Conservation (phyloP, 2,888 invertebrate genomes). For the Glaucopsyche alexis region DNA sequence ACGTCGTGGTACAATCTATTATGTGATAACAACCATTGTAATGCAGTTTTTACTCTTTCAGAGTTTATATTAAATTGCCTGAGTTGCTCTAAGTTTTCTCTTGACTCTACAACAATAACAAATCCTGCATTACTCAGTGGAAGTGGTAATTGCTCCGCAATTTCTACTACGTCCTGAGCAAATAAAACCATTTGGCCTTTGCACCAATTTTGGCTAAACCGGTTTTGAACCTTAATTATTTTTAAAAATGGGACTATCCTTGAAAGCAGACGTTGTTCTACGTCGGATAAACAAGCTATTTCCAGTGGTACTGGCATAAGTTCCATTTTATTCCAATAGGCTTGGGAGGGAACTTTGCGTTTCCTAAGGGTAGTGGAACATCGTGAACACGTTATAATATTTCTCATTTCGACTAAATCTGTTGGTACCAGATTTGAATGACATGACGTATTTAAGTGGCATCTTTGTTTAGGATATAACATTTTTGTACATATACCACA, state of each 20-base stretch:
- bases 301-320: constrained; percentile 16
- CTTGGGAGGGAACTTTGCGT: constrained; percentile 30
- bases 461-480: not conserved
- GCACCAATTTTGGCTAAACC: constrained; percentile 44
- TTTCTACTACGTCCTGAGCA: constrained; percentile 40
- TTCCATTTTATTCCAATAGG: constrained; percentile 32
- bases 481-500: not conserved
- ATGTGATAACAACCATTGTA: not conserved
- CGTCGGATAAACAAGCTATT: constrained; percentile 27
- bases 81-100: constrained; percentile 26
- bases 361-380: constrained; percentile 24
- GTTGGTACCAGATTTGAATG: not conserved
- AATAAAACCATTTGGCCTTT: constrained; percentile 42
- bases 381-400: constrained; percentile 26
- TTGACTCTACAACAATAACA: constrained; percentile 32
- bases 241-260: constrained; percentile 42
- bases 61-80: constrained; percentile 20
- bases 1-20: not conserved
- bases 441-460: not conserved
- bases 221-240: constrained; percentile 41
- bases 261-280: constrained; percentile 32
- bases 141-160: constrained; percentile 39
- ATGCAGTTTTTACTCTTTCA: constrained; percentile 3
- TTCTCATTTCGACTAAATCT: not conserved
- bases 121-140: constrained; percentile 32